Percentiles rank a stretch among this genome's conserved stretches.
Evolutionary conservation across 2,113 vertebrate genomes (phyloP).

Genomic region (Tursiops truncatus): DNA sequence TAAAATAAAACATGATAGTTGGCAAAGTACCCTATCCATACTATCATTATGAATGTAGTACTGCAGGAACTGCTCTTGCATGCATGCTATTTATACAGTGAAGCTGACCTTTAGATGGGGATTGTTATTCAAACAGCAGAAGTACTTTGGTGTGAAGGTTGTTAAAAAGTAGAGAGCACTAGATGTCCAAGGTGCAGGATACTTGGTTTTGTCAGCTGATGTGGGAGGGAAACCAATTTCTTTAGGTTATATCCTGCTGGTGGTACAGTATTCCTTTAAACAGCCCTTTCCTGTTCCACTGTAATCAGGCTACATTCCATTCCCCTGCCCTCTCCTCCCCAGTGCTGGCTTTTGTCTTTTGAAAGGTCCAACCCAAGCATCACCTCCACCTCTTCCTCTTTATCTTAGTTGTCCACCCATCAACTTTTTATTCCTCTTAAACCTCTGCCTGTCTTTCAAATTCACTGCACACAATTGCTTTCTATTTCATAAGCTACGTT

Average conservation of each 20-base stretch:
- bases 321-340: background rate
- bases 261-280: background rate
- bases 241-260: background rate
- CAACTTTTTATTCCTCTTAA: background rate
- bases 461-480: background rate
- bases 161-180: constrained; percentile 18
- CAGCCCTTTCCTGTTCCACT: too few species aligned
- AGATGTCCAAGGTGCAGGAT: constrained; percentile 12
- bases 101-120: background rate
- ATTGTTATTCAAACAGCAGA: constrained; percentile 34
- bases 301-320: background rate
- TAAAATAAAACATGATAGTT: constrained; percentile 14
- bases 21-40: background rate
- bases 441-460: background rate
- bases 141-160: background rate
- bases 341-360: background rate
- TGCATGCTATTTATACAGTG: constrained; percentile 9
- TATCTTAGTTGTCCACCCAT: background rate
- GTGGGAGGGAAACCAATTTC: background rate
- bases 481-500: background rate
- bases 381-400: background rate
- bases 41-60: background rate
- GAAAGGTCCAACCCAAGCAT: background rate
- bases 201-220: background rate
- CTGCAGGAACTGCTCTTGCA: background rate